Conservation (phyloP, 2,797 vertebrate genomes). For the Lagorchestes hirsutus region DNA sequence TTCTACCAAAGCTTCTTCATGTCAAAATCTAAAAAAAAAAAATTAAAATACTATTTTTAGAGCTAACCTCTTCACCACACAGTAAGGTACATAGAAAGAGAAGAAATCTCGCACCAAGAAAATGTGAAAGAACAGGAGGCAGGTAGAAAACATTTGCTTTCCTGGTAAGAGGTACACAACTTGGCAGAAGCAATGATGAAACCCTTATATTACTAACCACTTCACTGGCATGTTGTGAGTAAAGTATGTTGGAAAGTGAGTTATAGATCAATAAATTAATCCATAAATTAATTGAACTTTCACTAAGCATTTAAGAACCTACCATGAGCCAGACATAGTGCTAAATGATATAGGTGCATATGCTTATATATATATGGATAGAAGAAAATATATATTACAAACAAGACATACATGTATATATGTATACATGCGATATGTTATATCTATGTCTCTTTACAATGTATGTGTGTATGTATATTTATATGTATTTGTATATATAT, state of each 20-base stretch:
- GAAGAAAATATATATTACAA: not conserved
- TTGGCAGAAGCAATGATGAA: not conserved
- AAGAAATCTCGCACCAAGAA: not conserved
- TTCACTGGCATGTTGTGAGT: not conserved
- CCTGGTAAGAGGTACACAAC: not conserved
- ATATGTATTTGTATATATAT: not conserved
- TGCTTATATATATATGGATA: not conserved
- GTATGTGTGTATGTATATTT: too few species aligned
- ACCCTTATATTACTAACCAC: not conserved
- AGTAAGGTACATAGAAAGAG: not conserved
- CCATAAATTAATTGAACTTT: not conserved
- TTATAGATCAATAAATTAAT: not conserved
- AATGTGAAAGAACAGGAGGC: not conserved
- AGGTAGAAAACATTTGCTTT: accelerated
- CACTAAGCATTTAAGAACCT: not conserved
- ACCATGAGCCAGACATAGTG: not conserved
- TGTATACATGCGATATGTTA: not conserved
- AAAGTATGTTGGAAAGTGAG: not conserved
- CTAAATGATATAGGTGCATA: not conserved
- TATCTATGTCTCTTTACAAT: not conserved
- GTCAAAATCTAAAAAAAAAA: not conserved
- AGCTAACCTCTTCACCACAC: not conserved
- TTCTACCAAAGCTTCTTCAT: not conserved
- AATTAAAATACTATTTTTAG: not conserved
- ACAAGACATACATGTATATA: not conserved